A percentile compares a stretch with the other conserved stretches of the same genome.
Conservation (phyloP, 2,888 invertebrate genomes). For the Dynastes hyllus region DNA sequence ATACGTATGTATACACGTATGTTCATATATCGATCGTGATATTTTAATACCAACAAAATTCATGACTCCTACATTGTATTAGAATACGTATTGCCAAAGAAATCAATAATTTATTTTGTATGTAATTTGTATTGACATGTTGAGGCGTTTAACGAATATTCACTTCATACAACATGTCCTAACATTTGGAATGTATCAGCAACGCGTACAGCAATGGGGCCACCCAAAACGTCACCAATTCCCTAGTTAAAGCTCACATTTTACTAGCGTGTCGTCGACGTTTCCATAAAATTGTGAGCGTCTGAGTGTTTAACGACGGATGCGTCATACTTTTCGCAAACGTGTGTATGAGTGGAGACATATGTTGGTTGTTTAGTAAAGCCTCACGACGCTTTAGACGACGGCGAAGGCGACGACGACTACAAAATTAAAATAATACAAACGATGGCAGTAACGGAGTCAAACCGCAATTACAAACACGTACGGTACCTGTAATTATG, state of each 20-base stretch:
- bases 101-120: too few relatives aligned
- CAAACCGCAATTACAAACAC: not conserved
- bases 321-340: not conserved
- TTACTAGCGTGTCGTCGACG: not conserved
- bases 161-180: too few relatives aligned
- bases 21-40: too few relatives aligned
- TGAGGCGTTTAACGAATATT: too few relatives aligned
- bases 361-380: not conserved
- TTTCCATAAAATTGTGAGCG: slow-evolving; percentile 1
- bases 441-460: not conserved
- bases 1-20: too few relatives aligned
- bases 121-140: too few relatives aligned
- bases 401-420: not conserved
- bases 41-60: too few relatives aligned
- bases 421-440: not conserved
- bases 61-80: too few relatives aligned
- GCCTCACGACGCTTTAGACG: not conserved
- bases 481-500: not conserved
- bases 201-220: not conserved
- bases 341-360: not conserved
- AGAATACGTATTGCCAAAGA: too few relatives aligned
- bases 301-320: not conserved
- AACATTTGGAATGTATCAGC: not conserved
- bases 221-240: slow-evolving; percentile 1
- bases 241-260: not conserved